Percentiles rank a stretch among this genome's conserved stretches.
phyloP scores from a whole-genome alignment of 1,140 invertebrate species.

The Tenebrio molitor region DNA sequence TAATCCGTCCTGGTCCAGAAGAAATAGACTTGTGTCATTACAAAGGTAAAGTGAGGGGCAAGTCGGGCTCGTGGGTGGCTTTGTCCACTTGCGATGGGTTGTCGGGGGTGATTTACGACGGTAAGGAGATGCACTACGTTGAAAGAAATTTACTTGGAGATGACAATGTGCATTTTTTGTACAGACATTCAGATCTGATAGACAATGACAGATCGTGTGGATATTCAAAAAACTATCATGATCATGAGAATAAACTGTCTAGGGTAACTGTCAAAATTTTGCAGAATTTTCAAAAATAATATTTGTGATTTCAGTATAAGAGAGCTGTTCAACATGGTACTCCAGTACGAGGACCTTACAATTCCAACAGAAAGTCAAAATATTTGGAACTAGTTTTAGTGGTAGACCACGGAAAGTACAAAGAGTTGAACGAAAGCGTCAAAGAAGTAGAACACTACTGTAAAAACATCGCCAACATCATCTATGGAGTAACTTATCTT shows the following conservation, averaged over 20 bases:
- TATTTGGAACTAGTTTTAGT: slow-evolving; percentile 95
- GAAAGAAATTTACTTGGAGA: slow-evolving; percentile 66
- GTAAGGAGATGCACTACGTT: slow-evolving; percentile 82
- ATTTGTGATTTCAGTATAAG: slow-evolving; percentile 75
- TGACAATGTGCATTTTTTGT: slow-evolving; percentile 72
- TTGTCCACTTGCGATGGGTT: slow-evolving; percentile 86
- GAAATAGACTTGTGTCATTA: slow-evolving; percentile 86
- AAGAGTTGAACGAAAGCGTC: slow-evolving; percentile 79
- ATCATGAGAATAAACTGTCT: too few relatives aligned
- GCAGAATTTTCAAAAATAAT: too few relatives aligned
- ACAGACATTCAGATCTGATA: slow-evolving; percentile 80
- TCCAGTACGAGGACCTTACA: slow-evolving; percentile 85
- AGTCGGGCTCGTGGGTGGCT: slow-evolving; percentile 83
- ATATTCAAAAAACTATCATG: too few relatives aligned
- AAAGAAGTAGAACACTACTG: slow-evolving; percentile 82
- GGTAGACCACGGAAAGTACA: slow-evolving; percentile 88
- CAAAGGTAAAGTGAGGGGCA: slow-evolving; percentile 81
- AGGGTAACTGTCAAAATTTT: too few relatives aligned
- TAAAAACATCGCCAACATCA: slow-evolving; percentile 95
- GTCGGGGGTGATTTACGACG: slow-evolving; percentile 87
- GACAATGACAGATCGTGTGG: too few relatives aligned
- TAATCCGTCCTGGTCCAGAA: slow-evolving; percentile 73
- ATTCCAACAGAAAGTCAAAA: slow-evolving; percentile 86
- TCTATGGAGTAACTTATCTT: slow-evolving; percentile 95
- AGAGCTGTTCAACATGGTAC: slow-evolving; percentile 70